Conservation (phyloP, 1,140 invertebrate species). For the Venturia canescens region DNA sequence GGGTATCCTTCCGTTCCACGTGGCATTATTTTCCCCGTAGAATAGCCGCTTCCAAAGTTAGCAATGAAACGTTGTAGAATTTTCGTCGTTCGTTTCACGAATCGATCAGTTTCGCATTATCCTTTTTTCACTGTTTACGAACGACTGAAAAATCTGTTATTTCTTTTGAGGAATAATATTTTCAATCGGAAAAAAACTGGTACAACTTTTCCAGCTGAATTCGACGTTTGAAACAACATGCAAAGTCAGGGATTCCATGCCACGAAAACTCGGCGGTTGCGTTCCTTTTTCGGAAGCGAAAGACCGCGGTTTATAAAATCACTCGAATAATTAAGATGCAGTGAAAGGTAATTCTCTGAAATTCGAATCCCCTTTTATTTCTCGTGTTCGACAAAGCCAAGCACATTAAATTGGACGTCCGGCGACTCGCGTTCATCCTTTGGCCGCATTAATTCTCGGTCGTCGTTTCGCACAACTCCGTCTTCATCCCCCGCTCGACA, state of each 20-base stretch:
- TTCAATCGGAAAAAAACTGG: too few relatives aligned
- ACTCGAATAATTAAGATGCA: conserved; percentile 75
- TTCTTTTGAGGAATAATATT: too few relatives aligned
- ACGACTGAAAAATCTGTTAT: too few relatives aligned
- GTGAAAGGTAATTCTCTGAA: conserved; percentile 64
- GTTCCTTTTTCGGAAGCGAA: not conserved
- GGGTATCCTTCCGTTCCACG: not conserved
- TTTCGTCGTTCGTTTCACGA: too few relatives aligned
- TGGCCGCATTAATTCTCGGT: conserved; percentile 52
- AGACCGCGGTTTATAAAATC: conserved; percentile 70
- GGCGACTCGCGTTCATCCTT: conserved; percentile 43
- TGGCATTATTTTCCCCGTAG: not conserved
- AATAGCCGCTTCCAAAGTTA: too few relatives aligned
- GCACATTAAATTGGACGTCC: not conserved
- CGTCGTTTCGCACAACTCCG: conserved; percentile 36
- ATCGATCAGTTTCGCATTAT: too few relatives aligned
- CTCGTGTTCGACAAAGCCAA: not conserved
- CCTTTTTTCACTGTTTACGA: too few relatives aligned
- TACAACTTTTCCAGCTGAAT: too few relatives aligned
- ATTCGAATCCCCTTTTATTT: not conserved
- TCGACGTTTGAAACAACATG: not conserved
- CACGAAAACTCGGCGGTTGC: not conserved
- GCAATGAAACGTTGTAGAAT: not conserved
- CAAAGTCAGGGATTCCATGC: not conserved
- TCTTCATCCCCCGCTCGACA: conserved; percentile 17